Percentiles rank a stretch among this genome's conserved stretches.
Conservation (phyloP, 2,888 invertebrate species). For the Pachycephus smyrnensis region DNA sequence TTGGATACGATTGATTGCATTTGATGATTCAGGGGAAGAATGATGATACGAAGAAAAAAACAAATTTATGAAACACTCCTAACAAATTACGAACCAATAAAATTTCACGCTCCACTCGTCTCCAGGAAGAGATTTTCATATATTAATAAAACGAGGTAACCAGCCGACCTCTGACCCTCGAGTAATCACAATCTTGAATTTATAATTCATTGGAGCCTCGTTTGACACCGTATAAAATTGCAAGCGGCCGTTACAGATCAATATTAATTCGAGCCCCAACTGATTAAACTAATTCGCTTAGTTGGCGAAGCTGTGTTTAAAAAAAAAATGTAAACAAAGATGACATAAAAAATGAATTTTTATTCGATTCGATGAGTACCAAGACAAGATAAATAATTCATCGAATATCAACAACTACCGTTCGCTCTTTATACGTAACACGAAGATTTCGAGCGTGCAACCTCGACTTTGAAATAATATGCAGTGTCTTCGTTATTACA, state of each 20-base stretch:
- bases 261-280: neutral
- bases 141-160: neutral
- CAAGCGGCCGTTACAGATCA: neutral
- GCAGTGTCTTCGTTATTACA: neutral
- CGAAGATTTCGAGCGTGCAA: neutral
- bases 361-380: neutral
- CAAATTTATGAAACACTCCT: neutral
- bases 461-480: neutral
- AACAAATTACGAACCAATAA: neutral
- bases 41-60: neutral
- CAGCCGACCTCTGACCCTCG: neutral
- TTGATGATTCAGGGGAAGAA: neutral
- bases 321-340: neutral
- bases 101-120: neutral
- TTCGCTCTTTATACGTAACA: neutral
- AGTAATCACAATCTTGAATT: neutral
- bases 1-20: neutral
- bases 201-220: neutral
- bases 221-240: neutral
- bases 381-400: neutral
- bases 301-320: neutral
- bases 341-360: neutral
- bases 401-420: neutral
- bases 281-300: neutral
- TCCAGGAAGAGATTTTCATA: neutral